Conservation (phyloP, 2,888 invertebrate species). For the Polyommatus icarus region DNA sequence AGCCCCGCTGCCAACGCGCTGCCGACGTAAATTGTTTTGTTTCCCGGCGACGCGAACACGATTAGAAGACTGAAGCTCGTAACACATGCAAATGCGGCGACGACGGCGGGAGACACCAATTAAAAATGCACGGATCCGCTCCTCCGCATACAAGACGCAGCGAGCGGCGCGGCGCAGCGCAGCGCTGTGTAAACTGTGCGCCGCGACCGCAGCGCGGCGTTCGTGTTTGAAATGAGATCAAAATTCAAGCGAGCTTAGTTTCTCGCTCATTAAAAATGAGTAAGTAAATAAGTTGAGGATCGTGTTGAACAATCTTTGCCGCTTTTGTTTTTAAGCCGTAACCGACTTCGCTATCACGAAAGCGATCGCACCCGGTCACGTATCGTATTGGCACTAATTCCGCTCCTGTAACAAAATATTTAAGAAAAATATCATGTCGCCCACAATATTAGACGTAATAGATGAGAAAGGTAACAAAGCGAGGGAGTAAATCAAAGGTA, state of each 20-base stretch:
- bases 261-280: neutral
- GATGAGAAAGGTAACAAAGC: neutral
- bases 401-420: neutral
- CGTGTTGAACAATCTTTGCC: neutral
- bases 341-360: neutral
- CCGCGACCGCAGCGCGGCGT: neutral
- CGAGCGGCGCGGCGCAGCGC: neutral
- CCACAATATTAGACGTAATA: neutral
- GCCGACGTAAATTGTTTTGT: neutral
- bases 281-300: neutral
- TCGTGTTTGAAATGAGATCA: neutral
- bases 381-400: neutral
- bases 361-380: neutral
- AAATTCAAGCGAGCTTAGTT: neutral
- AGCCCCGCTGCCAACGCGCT: neutral
- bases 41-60: neutral
- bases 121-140: constrained; percentile 16
- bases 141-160: neutral
- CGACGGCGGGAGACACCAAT: neutral
- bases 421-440: neutral
- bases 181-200: neutral
- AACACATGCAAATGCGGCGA: neutral
- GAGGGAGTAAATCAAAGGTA: constrained; percentile 2
- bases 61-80: constrained; percentile 8
- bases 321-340: neutral